Conservation (phyloP, 35 echinoderm and acorn worm species). For the Heliocidaris erythrogramma region DNA sequence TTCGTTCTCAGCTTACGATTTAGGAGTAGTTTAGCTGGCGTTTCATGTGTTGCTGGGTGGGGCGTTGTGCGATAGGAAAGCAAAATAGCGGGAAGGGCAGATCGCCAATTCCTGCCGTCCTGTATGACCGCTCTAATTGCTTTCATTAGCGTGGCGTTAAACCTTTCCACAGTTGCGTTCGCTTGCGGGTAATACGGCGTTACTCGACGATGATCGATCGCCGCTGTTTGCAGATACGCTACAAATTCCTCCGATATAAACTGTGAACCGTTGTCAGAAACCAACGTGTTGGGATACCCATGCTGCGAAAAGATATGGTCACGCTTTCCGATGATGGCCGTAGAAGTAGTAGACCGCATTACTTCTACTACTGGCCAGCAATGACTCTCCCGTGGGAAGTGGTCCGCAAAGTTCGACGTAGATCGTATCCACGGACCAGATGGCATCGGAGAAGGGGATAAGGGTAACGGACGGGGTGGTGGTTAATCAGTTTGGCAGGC, state of each 20-base stretch:
- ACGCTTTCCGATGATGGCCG: conserved; percentile 62
- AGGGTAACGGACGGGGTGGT: not conserved
- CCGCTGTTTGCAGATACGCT: conserved; percentile 44
- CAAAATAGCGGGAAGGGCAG: too few species aligned
- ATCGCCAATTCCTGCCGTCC: too few species aligned
- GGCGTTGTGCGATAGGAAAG: too few species aligned
- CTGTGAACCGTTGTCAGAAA: conserved; percentile 77
- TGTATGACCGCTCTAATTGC: too few species aligned
- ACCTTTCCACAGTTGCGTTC: conserved; percentile 71
- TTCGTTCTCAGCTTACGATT: too few species aligned
- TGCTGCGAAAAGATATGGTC: conserved; percentile 64
- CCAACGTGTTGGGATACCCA: conserved; percentile 59
- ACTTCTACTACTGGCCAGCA: conserved; percentile 69
- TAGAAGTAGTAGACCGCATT: conserved; percentile 61
- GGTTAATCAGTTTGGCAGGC: not conserved
- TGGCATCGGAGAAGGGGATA: conserved; percentile 46
- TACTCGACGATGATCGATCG: conserved; percentile 62
- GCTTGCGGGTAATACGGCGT: conserved; percentile 75
- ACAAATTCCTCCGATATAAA: conserved; percentile 58
- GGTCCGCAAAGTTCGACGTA: conserved; percentile 50
- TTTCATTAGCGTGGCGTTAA: conserved; percentile 48
- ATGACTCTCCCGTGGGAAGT: conserved; percentile 47
- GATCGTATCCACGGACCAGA: conserved; percentile 26
- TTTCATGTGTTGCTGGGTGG: too few species aligned
- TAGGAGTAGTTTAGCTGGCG: too few species aligned